Evolutionary conservation across 1,140 invertebrate genomes (phyloP), one percentile per base, ranked within the genome.

Genomic region (Coptotermes formosanus): DNA sequence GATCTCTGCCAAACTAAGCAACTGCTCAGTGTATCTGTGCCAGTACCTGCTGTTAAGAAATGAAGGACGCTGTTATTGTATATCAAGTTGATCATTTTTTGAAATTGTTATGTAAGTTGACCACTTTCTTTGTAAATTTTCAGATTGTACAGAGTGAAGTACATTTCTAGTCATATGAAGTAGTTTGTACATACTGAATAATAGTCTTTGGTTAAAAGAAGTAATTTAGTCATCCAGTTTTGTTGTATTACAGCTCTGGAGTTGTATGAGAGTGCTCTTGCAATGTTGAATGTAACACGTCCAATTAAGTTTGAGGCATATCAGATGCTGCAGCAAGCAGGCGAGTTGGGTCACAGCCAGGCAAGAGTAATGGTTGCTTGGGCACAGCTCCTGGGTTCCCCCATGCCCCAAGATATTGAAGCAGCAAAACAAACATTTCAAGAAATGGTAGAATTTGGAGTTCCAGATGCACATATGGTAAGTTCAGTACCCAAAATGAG

Each of bases 391-490:
- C 94, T 99, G 88, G 98, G 98, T 3, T 92, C 93, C 43, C 91
- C 92, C 86, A 89, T 94, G 25, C 93, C 93, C 84, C 94, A 97
- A 87, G 94, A 99, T 91, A 93, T 98, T 86, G 91, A 93, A 45
- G 93, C 93, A 88, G 97, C 98, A 3, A 94, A 93, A 87, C 90
- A 94, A 84, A 95, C 95, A 86, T 98, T 99, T 90, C 92, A 95
- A 87, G 94, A 94, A 88, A 91, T 99, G 30, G 94, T 94, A 44
- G 92, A 94, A 12, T 92, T 93, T 87, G 98, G 98, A 2, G 93
- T 96, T 88, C 94, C 97, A 21, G 96, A 97, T 90, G 97, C 96
- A 85, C 97, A 99, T 91, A 95, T 97, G 93, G 97, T 97, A 91
- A 88, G 88, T 89, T 81, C 86, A 69, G 75, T 14, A 85, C 38